A percentile compares a stretch with the other conserved stretches of the same genome.
Evolutionary conservation across 2,113 vertebrate species (phyloP).

Genomic region (Hippocampus barbouri): DNA sequence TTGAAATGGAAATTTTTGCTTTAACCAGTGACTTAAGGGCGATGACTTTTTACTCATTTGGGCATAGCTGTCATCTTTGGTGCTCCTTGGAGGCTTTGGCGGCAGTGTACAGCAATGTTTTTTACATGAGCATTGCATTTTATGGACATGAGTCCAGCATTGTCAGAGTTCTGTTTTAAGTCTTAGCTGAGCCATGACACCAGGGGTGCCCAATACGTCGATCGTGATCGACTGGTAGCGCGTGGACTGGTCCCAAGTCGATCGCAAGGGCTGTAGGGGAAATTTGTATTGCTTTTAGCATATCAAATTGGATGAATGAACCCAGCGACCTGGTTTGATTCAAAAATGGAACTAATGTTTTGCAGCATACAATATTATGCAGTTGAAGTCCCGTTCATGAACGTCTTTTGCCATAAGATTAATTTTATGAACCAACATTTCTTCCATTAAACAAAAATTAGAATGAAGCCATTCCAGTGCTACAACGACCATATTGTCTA

Average conservation of each 20-base stretch:
- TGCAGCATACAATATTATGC: background rate
- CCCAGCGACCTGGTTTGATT: background rate
- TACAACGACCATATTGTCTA: too few species aligned
- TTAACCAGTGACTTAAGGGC: conserved; percentile 41
- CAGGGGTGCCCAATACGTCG: too few species aligned
- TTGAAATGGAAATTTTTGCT: conserved; percentile 63
- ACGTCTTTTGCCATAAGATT: background rate
- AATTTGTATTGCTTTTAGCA: conserved; percentile 28
- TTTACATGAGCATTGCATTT: conserved; percentile 35
- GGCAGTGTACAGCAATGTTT: background rate
- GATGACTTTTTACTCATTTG: conserved; percentile 52
- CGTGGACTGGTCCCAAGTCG: too few species aligned
- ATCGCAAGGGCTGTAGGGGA: too few species aligned
- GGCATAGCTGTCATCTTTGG: conserved; percentile 46
- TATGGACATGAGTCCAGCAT: conserved; percentile 10
- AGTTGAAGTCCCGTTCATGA: background rate
- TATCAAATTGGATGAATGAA: conserved; percentile 49
- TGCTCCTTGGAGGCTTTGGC: conserved; percentile 45
- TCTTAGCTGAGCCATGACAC: conserved; percentile 20
- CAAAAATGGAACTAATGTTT: background rate
- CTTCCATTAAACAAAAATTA: background rate
- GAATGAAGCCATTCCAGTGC: background rate
- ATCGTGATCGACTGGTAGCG: too few species aligned
- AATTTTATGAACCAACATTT: background rate
- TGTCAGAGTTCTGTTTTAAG: conserved; percentile 27